Evolutionary conservation across 2,797 vertebrate genomes (phyloP).

Genomic region (Avahi laniger): DNA sequence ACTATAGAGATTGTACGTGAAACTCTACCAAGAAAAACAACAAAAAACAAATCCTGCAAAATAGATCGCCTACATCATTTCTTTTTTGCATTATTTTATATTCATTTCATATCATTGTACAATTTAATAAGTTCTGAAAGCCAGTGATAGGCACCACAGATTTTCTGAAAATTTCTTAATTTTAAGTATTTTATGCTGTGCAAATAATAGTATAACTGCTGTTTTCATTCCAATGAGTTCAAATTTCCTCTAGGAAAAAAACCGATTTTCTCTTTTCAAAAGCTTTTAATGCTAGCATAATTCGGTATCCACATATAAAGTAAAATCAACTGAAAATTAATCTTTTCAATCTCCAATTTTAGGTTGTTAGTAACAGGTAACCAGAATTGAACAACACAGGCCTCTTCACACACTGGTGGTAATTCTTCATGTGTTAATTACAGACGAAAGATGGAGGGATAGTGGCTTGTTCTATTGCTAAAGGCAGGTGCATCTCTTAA

Average conservation of each 20-base stretch:
- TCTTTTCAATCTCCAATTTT: not conserved
- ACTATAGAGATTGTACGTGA: slow-evolving; percentile 56
- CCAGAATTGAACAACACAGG: not conserved
- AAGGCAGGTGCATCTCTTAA: not conserved
- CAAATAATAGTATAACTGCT: slow-evolving; percentile 26
- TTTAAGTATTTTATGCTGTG: slow-evolving; percentile 62
- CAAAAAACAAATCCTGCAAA: slow-evolving; percentile 32
- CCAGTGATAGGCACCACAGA: not conserved
- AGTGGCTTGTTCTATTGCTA: not conserved
- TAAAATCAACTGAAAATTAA: not conserved
- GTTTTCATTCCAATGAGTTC: slow-evolving; percentile 14
- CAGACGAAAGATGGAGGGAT: not conserved
- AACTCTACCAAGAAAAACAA: not conserved
- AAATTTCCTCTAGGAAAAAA: not conserved
- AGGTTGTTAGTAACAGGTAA: not conserved
- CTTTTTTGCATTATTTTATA: slow-evolving; percentile 61
- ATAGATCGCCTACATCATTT: slow-evolving; percentile 60
- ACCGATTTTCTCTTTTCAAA: slow-evolving; percentile 16
- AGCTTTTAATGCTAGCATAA: not conserved
- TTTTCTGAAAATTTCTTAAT: slow-evolving; percentile 63
- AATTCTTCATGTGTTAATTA: not conserved
- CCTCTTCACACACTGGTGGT: not conserved
- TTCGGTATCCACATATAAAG: not conserved
- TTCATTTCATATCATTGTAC: slow-evolving; percentile 56
- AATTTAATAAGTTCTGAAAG: slow-evolving; percentile 66